These are phyloP conservation scores for Noctilio leporinus DNA, from an alignment of 2,113 vertebrate genomes.

Conservation along the genomic window DNA sequence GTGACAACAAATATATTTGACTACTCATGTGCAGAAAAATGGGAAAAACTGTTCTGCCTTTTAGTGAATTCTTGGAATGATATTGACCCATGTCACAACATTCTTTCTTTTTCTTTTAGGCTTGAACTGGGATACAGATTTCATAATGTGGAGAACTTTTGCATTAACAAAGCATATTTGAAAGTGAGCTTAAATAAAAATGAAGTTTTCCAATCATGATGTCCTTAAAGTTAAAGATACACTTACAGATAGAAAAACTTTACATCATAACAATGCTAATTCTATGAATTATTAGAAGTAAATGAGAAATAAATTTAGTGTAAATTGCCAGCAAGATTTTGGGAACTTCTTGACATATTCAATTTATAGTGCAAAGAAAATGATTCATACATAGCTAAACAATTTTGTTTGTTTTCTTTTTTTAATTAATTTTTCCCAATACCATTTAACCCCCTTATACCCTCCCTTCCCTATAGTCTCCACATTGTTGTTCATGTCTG, in stretches of 20 bases:
- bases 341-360: background rate
- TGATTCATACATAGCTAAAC: background rate
- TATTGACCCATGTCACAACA: background rate
- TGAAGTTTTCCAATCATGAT: background rate
- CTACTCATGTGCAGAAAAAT: background rate
- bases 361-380: background rate
- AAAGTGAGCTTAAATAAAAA: background rate
- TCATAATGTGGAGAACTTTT: background rate
- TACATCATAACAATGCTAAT: background rate
- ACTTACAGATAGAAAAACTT: background rate
- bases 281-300: background rate
- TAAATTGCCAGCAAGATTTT: background rate
- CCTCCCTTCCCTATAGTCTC: no score
- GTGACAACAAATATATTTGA: background rate
- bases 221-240: background rate
- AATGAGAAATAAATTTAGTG: background rate
- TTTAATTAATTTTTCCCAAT: no score
- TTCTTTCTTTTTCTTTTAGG: background rate
- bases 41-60: background rate
- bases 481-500: no score
- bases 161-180: background rate
- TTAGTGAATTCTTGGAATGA: background rate
- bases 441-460: no score
- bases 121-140: background rate
- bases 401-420: background rate